These are phyloP conservation scores for Hippolais icterina DNA, from an alignment of 2,113 vertebrate species.

Conservation along the genomic window DNA sequence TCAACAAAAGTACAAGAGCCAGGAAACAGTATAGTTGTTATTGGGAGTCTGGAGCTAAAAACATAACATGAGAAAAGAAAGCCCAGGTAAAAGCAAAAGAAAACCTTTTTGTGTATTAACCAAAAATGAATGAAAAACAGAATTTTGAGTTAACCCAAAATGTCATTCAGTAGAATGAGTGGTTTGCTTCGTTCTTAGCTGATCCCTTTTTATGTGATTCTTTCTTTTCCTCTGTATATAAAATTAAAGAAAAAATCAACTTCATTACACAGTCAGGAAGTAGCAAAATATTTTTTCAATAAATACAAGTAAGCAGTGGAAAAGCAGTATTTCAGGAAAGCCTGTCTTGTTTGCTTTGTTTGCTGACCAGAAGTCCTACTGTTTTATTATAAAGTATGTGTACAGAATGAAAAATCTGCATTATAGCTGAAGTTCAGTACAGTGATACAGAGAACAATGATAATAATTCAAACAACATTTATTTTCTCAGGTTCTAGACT, in stretches of 20 bases:
- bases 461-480: background rate
- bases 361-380: background rate
- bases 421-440: background rate
- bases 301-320: background rate
- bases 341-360: background rate
- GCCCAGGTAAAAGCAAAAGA: background rate
- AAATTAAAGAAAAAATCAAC: background rate
- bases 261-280: background rate
- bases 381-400: background rate
- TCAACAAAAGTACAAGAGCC: conserved; percentile 58
- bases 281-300: background rate
- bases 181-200: background rate
- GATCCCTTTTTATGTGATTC: background rate
- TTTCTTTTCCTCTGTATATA: background rate
- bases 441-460: background rate
- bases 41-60: background rate
- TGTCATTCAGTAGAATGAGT: background rate
- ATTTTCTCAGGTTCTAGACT: background rate
- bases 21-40: background rate
- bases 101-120: background rate
- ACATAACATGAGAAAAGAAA: background rate
- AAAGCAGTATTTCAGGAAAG: background rate
- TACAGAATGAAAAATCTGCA: background rate
- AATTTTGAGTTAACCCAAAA: background rate
- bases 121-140: background rate